A percentile compares a stretch with the other conserved stretches of the same genome.
Evolutionary conservation across 2,797 vertebrate species (phyloP).

Genomic region (Lophotriccus pileatus): DNA sequence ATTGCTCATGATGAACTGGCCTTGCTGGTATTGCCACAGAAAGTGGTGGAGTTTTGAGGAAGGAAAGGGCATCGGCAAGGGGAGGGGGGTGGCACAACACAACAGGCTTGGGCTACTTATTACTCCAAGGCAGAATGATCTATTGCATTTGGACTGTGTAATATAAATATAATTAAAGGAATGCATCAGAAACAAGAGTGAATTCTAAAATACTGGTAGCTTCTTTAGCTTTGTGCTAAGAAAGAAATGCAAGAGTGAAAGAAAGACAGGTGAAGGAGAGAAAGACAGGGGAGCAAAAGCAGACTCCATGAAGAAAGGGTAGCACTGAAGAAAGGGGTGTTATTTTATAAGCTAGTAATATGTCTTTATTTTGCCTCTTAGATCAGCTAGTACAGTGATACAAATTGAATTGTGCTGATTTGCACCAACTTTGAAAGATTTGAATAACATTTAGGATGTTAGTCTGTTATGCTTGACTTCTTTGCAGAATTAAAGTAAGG

Average conservation of each 20-base stretch:
- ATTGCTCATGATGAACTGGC: background rate
- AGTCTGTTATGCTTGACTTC: background rate
- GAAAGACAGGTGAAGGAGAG: background rate
- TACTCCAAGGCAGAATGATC: background rate
- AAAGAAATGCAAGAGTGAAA: background rate
- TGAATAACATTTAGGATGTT: background rate
- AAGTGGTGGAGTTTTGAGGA: background rate
- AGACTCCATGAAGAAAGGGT: background rate
- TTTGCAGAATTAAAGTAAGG: background rate
- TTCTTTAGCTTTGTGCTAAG: background rate
- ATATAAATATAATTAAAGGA: background rate
- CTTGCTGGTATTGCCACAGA: background rate
- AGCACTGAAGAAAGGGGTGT: background rate
- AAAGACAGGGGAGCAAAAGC: background rate
- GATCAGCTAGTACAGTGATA: background rate
- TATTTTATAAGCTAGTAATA: background rate
- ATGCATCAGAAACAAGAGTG: background rate
- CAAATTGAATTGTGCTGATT: background rate
- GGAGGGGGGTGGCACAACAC: rapidly evolving
- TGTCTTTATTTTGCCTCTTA: background rate
- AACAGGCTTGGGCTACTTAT: background rate
- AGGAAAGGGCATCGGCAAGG: background rate
- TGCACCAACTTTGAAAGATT: background rate
- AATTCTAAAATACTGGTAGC: background rate
- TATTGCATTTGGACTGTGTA: background rate